phyloP scores from a whole-genome alignment of 2,113 vertebrate species.

The Hemichromis elongatus region DNA sequence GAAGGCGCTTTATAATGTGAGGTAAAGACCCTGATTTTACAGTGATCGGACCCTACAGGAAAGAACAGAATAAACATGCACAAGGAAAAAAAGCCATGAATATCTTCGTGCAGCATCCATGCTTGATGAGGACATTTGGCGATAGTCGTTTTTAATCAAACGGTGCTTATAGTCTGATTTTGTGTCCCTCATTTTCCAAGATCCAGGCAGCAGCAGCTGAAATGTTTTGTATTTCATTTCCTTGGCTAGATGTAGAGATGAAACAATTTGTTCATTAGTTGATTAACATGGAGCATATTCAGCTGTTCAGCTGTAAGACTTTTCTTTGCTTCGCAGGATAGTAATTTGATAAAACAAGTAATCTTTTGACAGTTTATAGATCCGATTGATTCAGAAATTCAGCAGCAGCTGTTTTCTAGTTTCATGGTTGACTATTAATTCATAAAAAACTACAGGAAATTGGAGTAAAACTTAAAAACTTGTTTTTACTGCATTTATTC shows the following conservation, averaged over 20 bases:
- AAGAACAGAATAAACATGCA: background rate
- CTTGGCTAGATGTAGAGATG: background rate
- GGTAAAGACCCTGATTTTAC: background rate
- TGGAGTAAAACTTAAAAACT: background rate
- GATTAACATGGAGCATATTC: background rate
- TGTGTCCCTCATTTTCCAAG: background rate
- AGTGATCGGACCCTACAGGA: background rate
- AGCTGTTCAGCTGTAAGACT: background rate
- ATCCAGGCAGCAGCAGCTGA: background rate
- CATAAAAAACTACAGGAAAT: background rate
- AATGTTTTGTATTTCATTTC: background rate
- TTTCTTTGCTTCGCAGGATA: background rate
- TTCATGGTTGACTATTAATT: background rate
- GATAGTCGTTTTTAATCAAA: background rate
- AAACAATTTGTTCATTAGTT: background rate
- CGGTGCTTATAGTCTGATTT: background rate
- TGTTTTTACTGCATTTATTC: background rate
- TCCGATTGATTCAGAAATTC: background rate
- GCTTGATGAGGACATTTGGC: background rate
- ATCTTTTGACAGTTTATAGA: background rate
- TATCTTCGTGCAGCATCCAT: background rate
- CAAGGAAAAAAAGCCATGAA: background rate
- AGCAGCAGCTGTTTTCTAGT: background rate
- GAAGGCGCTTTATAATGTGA: no score
- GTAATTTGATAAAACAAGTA: background rate